Percentiles rank a stretch among this genome's conserved stretches.
phyloP scores from a whole-genome alignment of 2,797 vertebrate species.

The Rhabdophis nuchalis region DNA sequence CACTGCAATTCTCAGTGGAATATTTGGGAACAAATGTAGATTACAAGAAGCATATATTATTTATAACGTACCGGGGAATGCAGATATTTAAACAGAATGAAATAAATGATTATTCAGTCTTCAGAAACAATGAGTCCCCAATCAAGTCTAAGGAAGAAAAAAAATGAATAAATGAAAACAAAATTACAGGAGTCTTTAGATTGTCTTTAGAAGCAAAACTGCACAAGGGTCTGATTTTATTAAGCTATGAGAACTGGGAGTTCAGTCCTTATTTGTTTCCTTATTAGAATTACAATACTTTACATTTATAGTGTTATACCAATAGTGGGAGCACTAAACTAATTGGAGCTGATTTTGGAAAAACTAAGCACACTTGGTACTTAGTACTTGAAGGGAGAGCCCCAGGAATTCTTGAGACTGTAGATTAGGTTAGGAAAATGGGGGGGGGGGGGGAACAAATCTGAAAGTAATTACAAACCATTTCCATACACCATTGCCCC shows the following conservation, averaged over 20 bases:
- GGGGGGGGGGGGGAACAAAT: too few species aligned
- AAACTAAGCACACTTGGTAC: background rate
- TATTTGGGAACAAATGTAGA: background rate
- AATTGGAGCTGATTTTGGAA: background rate
- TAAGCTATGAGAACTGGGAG: background rate
- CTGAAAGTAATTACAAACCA: background rate
- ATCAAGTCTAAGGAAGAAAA: background rate
- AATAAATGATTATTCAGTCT: background rate
- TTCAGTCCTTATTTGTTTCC: background rate
- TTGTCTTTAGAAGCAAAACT: background rate
- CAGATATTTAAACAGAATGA: background rate
- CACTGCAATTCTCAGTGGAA: constrained; percentile 2
- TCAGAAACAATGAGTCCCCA: background rate
- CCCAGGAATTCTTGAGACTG: background rate
- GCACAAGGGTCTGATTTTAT: background rate
- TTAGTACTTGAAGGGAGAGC: background rate
- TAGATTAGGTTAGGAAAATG: background rate
- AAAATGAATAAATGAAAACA: background rate
- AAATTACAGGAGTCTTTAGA: background rate
- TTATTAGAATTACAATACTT: background rate
- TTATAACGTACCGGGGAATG: background rate
- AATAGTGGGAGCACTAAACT: background rate
- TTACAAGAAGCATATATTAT: background rate
- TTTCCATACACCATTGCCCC: background rate
- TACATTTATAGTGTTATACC: background rate